Base-by-base conservation (phyloP, 2,888 invertebrate genomes). In the Pantelozetes paolii region DNA sequence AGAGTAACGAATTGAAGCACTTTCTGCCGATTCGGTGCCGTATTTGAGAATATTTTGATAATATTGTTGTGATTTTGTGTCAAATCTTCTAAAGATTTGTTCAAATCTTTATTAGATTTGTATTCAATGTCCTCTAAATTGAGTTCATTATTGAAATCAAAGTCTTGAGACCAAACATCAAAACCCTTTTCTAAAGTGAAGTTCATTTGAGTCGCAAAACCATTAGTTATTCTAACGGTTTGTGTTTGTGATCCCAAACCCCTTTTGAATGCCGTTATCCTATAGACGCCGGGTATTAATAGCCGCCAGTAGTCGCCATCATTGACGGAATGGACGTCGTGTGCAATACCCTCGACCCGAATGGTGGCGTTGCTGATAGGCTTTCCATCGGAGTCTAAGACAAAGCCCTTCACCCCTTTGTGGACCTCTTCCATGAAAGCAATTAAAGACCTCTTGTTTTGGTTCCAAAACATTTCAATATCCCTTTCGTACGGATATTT, bases 251-350 rank as follows among this genome's bases (percentile, higher is more conserved):
- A 80, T 18, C 30, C 30, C 20, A 83, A 91, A 86, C 90, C 91
- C 71, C 85, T 82, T 32, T 89, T 89, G 71, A 85, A 83, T 0
- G 88, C 90, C 6, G 89, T 91, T 57, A 97, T 81, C 77, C 89
- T 89, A 81, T 97, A 95, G 8, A 83, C 86, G 26, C 96, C 97
- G 0, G 97, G 95, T 18, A 89, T 81, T 9, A 98, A 84, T 32
- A 99, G 83, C 36, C 95, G 86, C 92, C 94, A 99, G 83, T 90
- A 99, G 83, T 98, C 97, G 0, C 99, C 98, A 76, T 86, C 85
- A 9, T 81, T 81, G 0, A 89, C 88, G 0, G 90, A 86, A 48
- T 84, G 86, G 0, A 92, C 86, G 1, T 84, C 83, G 81, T 95
- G 95, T 15, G n/a, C 45, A 71, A 91, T 88, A 1, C 90, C 91